Base-by-base conservation (phyloP, 2,113 vertebrate genomes). In the Jaculus jaculus region DNA sequence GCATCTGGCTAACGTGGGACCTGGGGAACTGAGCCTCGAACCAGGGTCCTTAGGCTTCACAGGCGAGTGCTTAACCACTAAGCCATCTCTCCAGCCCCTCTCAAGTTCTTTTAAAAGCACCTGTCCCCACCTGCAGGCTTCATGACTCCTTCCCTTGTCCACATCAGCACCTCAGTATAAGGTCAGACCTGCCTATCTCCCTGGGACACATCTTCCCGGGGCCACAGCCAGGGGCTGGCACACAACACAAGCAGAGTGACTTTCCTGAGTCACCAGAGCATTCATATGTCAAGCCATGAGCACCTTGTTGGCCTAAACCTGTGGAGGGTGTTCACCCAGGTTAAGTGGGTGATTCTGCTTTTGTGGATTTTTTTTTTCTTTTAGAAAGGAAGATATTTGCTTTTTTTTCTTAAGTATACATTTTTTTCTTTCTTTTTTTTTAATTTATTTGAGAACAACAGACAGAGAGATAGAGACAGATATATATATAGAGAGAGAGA, bases 111-210 rank as follows among this genome's bases (percentile, higher is more conserved):
- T 8, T 51, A 12, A 42, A 37, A 18, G 37, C 17, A 21, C 2
- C 11, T 7, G 9, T 11, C 54, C 10, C 6, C 20, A 30, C 34
- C 37, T 5, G 18, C 3, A 28, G 32, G n/a, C 12, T 18, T 54
- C 23, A 17, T 20, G 6, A 20, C 3, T 3, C 24, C 8, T 11
- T 30, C 65, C 83, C 47, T 7, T 60, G 42, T 9, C 15, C 58
- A 4, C 15, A 0, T 58, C 4, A 54, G 47, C 11, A 4, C 5
- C 47, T n/a, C 54, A 26, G 78, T 1, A 30, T 58, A 0, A 8
- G 0, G 1, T 11, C 51, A 28, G 39, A 75, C 51, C 51, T 2
- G 17, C 8, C 0, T 10, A 3, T 20, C 26, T 83, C 0, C 8
- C 34, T 11, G 39, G 24, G 18, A 3, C 63, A 81, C 20, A 0